Base-by-base conservation (phyloP, 53 echinoderm and acorn worm species). In the Apostichopus leukothele region DNA sequence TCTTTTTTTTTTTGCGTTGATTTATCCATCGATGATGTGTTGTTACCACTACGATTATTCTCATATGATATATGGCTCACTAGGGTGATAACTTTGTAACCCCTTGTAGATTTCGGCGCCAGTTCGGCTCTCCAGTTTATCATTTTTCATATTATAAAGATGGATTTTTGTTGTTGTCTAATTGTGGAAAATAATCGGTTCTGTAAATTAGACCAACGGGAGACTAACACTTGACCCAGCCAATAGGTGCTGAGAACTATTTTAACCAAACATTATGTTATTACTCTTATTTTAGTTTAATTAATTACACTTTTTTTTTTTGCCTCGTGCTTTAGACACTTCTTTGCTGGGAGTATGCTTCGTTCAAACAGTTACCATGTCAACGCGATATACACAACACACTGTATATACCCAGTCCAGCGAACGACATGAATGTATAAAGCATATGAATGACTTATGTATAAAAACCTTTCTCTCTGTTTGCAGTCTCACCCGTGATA, bases 161-260 rank as follows among this genome's bases (percentile, higher is more conserved):
- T 81, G 54, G 81, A 81, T 81, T 52, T 39, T 39, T 39, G 2
- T 39, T 39, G 39, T 39, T 81, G 81, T 81, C 81, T 81, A 19
- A 81, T 81, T 54, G 54, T 81, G 21, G 11, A n/a, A 54, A 14
- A 60, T 81, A 54, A 81, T 81, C 81, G 53, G 59, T 20, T 81
- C 55, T 53, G 11, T 81, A 54, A 81, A 81, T 81, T 81, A 81
- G 81, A 81, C 59, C 81, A 81, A 81, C 55, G 81, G 81, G 19
- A 71, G 20, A 16, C 6, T 71, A 19, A 71, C 71, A 14, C 20
- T n/a, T 71, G 71, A 71, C 71, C 18, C 71, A n/a, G 71, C 71
- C 18, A 21, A 71, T 71, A 6, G 71, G 20, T 71, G 71, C 18
- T 19, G 71, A 71, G 71, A 19, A 71, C 18, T 71, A 13, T 6